A percentile compares a stretch with the other conserved stretches of the same genome.
Conservation (phyloP, 2,888 invertebrate species). For the Calliphora vomitoria region DNA sequence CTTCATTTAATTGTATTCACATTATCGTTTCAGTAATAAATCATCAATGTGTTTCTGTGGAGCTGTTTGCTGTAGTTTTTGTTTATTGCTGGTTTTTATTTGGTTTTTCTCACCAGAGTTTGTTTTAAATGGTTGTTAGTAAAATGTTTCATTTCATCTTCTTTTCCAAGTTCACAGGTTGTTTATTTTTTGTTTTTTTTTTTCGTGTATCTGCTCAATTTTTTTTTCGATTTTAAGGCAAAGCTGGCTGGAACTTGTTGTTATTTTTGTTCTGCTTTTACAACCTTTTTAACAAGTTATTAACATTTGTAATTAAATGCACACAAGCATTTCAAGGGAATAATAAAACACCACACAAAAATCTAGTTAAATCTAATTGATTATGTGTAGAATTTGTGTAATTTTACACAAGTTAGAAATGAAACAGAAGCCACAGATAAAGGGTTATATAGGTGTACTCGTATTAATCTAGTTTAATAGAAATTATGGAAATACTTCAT, state of each 20-base stretch:
- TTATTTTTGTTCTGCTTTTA: not conserved
- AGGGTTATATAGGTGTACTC: not conserved
- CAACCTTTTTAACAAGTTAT: conserved; percentile 57
- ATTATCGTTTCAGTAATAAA: conserved; percentile 73
- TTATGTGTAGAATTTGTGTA: not conserved
- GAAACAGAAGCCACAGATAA: not conserved
- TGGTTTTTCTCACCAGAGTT: conserved; percentile 71
- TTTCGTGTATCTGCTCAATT: too few species aligned
- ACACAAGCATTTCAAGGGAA: not conserved
- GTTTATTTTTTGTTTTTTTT: not conserved
- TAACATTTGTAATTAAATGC: conserved; percentile 64
- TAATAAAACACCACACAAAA: not conserved
- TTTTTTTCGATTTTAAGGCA: not conserved
- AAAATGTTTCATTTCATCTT: conserved; percentile 67
- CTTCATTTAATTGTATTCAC: conserved; percentile 79
- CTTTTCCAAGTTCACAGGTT: conserved; percentile 66
- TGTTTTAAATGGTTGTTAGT: conserved; percentile 66
- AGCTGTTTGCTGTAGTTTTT: conserved; percentile 76
- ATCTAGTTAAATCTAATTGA: not conserved
- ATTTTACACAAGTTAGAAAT: not conserved
- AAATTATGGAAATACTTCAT: too few species aligned
- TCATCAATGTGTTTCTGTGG: conserved; percentile 64
- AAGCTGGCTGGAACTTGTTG: conserved; percentile 3
- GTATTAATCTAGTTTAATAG: too few species aligned
- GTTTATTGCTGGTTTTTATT: conserved; percentile 75